These are phyloP conservation scores for Mormyrus hasselquistii DNA, from an alignment of 2,797 vertebrate genomes.

Conservation along the genomic window DNA sequence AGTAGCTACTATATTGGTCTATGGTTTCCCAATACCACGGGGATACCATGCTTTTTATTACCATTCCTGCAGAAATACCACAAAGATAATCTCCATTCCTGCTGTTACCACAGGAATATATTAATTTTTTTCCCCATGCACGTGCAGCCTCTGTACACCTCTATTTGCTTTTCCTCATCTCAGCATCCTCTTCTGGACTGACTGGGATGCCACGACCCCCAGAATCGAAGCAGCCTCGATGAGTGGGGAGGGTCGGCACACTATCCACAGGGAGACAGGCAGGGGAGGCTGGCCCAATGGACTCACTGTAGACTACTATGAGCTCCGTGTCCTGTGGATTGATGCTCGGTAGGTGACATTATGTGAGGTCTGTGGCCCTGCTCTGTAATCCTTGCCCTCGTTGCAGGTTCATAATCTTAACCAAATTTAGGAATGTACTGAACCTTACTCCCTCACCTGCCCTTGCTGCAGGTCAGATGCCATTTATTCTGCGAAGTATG, in stretches of 20 bases:
- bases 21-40: background rate
- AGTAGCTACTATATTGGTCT: background rate
- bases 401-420: background rate
- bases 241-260: constrained; percentile 84
- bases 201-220: constrained; percentile 91
- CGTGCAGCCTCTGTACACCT: background rate
- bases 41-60: background rate
- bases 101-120: background rate
- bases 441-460: background rate
- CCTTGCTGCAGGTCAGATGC: constrained; percentile 78
- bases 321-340: constrained; percentile 92
- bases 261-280: constrained; percentile 88
- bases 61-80: background rate
- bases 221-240: constrained; percentile 95
- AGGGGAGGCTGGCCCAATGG: constrained; percentile 95
- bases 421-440: background rate
- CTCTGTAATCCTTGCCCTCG: background rate
- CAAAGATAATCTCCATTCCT: background rate
- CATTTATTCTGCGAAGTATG: constrained; percentile 91
- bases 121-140: background rate
- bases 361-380: background rate
- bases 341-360: constrained; percentile 76
- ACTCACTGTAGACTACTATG: constrained; percentile 92
- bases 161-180: background rate
- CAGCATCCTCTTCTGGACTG: constrained; percentile 96